Conservation (phyloP, 2,888 invertebrate genomes). For the Microctonus aethiopoides region DNA sequence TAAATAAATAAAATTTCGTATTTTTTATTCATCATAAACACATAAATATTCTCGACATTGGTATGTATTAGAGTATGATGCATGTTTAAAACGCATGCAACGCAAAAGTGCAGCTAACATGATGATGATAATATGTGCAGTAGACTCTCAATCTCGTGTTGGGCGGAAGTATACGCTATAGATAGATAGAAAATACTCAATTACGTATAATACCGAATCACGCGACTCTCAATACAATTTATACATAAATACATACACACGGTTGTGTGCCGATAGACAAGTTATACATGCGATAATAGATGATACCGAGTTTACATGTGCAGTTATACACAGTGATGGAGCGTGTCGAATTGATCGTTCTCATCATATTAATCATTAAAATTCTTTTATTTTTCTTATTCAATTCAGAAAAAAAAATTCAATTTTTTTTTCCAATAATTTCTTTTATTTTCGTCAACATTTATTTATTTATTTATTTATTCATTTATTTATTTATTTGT, state of each 20-base stretch:
- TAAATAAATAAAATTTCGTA: background rate
- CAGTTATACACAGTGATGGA: slow-evolving; percentile 9
- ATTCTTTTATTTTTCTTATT: background rate
- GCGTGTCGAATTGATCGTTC: background rate
- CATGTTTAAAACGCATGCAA: slow-evolving; percentile 12
- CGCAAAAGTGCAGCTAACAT: slow-evolving; percentile 21
- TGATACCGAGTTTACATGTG: background rate
- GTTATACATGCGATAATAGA: slow-evolving; percentile 23
- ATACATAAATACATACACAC: background rate
- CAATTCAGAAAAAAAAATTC: background rate
- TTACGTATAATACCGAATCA: slow-evolving; percentile 36
- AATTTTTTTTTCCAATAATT: too few species aligned
- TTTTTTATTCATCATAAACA: too few species aligned
- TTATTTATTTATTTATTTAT: background rate
- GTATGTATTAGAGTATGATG: slow-evolving; percentile 9
- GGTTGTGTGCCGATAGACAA: background rate
- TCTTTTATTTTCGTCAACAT: too few species aligned
- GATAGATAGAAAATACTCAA: slow-evolving; percentile 38
- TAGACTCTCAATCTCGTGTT: slow-evolving; percentile 35
- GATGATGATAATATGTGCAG: slow-evolving; percentile 31
- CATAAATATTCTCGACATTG: too few species aligned
- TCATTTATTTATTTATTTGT: slow-evolving; percentile 23
- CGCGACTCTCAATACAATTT: slow-evolving; percentile 23
- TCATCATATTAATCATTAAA: background rate
- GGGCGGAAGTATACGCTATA: slow-evolving; percentile 32